Conservation (phyloP, 2,113 vertebrate species). For the Leucopternis melanops region DNA sequence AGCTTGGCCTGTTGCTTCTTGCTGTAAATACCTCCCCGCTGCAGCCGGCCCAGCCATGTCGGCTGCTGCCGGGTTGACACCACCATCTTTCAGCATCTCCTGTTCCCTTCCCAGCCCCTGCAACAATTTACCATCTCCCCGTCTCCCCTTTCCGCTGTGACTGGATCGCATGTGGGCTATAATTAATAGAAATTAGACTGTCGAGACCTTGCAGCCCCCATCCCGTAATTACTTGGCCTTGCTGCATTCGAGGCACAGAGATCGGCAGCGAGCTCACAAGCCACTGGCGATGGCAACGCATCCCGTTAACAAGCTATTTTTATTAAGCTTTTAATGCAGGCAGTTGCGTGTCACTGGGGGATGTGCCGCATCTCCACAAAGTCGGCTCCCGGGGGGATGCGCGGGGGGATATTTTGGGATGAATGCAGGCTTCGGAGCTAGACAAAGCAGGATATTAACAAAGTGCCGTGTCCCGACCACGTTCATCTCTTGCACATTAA, state of each 20-base stretch:
- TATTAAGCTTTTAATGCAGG: conserved; percentile 32
- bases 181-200: conserved; percentile 54
- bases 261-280: background rate
- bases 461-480: background rate
- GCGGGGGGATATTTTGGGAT: conserved; percentile 17
- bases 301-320: conserved; percentile 29
- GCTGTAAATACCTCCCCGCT: background rate
- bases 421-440: background rate
- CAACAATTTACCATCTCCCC: background rate
- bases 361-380: background rate
- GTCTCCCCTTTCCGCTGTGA: background rate
- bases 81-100: background rate
- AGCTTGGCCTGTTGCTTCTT: background rate
- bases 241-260: background rate
- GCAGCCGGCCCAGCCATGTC: background rate
- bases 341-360: background rate
- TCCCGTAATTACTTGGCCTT: conserved; percentile 21
- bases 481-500: rapidly evolving
- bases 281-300: background rate
- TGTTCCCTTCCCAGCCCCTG: background rate
- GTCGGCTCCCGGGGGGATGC: background rate
- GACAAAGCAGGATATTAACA: background rate
- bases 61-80: background rate
- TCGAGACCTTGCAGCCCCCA: conserved; percentile 29
- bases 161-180: background rate